These are phyloP conservation scores for Gymnocephalus cernua DNA, from an alignment of 2,113 vertebrate species.

Conservation along the genomic window DNA sequence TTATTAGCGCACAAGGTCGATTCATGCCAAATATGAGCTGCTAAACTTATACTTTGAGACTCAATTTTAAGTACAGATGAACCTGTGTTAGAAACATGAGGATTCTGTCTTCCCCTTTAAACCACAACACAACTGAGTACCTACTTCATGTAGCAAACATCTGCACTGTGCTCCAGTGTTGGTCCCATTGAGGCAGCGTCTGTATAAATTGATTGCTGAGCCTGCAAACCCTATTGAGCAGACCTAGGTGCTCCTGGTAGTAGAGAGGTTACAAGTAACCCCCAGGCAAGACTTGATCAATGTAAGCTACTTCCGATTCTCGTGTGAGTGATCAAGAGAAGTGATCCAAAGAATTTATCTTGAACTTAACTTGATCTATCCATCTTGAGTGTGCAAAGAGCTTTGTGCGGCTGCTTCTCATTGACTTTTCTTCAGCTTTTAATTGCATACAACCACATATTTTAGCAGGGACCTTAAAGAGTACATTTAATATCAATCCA, in stretches of 20 bases:
- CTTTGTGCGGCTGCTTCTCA: no score
- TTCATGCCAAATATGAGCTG: background rate
- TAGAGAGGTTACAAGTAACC: constrained; percentile 52
- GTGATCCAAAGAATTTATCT: no score
- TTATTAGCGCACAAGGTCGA: constrained; percentile 36
- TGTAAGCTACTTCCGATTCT: constrained; percentile 37
- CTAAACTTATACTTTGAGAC: background rate
- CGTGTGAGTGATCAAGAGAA: constrained; percentile 59
- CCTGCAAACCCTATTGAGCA: constrained; percentile 42
- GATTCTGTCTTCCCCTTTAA: background rate
- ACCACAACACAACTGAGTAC: background rate
- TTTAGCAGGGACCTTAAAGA: no score
- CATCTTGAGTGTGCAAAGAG: no score
- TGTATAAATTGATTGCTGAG: constrained; percentile 51
- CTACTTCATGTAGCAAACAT: background rate
- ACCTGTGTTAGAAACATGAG: background rate
- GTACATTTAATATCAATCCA: no score
- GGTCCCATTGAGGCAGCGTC: background rate
- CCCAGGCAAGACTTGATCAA: constrained; percentile 55
- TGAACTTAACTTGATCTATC: no score
- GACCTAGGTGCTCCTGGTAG: constrained; percentile 27
- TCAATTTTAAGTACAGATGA: background rate
- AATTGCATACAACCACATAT: no score
- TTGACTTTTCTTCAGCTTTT: no score
- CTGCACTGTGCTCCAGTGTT: background rate